Percentiles rank a stretch among this genome's conserved stretches.
These are phyloP conservation scores for Catharus bicknelli DNA, from an alignment of 2,113 vertebrate species.

Conservation along the genomic window DNA sequence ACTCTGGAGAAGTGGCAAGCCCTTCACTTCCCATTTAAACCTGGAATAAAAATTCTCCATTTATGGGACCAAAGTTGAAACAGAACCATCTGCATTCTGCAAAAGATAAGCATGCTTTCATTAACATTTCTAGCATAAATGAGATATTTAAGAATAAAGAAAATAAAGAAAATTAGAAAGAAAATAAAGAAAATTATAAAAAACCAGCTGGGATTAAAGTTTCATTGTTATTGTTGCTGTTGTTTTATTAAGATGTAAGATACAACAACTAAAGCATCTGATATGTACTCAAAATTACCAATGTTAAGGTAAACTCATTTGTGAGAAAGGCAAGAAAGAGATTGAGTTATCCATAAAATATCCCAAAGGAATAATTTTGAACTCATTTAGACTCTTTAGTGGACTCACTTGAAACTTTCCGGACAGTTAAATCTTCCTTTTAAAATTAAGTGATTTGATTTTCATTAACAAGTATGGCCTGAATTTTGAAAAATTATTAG, in stretches of 20 bases:
- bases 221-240: not conserved
- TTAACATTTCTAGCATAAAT: not conserved
- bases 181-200: not conserved
- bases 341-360: not conserved
- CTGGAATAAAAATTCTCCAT: not conserved
- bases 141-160: not conserved
- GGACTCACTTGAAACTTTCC: not conserved
- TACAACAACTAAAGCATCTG: fast-evolving
- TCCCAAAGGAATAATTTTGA: not conserved
- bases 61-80: not conserved
- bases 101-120: not conserved
- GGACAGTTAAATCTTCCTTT: not conserved
- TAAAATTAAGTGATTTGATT: not conserved
- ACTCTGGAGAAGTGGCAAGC: not conserved
- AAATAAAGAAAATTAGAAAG: too few relatives aligned
- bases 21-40: not conserved
- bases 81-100: fast-evolving
- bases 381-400: not conserved
- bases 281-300: not conserved
- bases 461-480: not conserved
- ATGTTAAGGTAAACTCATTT: not conserved
- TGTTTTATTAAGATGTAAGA: not conserved
- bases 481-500: not conserved
- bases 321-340: not conserved
- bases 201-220: not conserved